phyloP scores from a whole-genome alignment of 1,140 invertebrate genomes.

The Vanessa tameamea region DNA sequence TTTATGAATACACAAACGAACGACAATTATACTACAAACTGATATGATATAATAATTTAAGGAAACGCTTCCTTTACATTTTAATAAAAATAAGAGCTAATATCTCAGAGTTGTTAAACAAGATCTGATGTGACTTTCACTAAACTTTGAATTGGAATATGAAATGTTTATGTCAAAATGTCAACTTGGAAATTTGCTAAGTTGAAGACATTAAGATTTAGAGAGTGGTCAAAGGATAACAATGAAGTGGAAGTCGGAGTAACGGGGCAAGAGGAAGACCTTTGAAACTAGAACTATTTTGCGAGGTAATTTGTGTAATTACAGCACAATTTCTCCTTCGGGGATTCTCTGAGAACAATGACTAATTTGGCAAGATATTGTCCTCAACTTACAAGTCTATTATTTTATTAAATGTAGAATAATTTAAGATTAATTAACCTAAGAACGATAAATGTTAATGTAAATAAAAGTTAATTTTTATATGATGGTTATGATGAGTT shows the following conservation, averaged over 20 bases:
- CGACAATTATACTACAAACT: too few species aligned
- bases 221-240: conserved; percentile 23
- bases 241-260: conserved; percentile 12
- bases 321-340: conserved; percentile 32
- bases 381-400: conserved; percentile 18
- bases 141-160: background rate
- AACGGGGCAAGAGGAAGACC: background rate
- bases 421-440: background rate
- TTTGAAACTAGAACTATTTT: conserved; percentile 31
- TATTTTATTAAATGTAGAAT: background rate
- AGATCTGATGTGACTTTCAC: background rate
- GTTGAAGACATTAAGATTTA: conserved; percentile 26
- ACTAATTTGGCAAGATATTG: conserved; percentile 30
- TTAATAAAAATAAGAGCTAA: too few species aligned
- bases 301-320: conserved; percentile 30
- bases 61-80: too few species aligned
- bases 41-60: too few species aligned
- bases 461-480: too few species aligned
- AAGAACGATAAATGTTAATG: too few species aligned
- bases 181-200: conserved; percentile 4
- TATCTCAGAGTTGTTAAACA: too few species aligned
- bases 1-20: background rate
- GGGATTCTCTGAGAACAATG: conserved; percentile 27
- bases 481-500: too few species aligned
- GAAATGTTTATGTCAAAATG: background rate